Evolutionary conservation across 2,888 invertebrate species (phyloP).

Genomic region (Melieria picta): DNA sequence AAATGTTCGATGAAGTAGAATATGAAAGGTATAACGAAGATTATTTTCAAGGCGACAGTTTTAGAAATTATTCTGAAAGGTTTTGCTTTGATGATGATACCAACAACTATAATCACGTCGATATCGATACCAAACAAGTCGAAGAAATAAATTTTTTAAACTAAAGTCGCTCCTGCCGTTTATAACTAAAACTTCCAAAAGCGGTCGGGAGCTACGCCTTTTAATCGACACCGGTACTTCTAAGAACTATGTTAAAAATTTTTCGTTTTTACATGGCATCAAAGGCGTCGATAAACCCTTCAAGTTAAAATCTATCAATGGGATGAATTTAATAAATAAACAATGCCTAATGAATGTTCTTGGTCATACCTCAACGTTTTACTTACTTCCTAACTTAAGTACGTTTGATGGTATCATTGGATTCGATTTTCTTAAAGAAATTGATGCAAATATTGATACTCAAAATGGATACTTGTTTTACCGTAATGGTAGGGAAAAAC

Average conservation of each 20-base stretch:
- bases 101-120: not conserved
- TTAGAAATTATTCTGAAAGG: not conserved
- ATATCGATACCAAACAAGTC: not conserved
- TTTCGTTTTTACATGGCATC: slow-evolving; percentile 9
- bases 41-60: not conserved
- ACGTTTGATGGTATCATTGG: slow-evolving; percentile 11
- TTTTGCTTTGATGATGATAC: not conserved
- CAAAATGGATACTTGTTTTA: slow-evolving; percentile 24
- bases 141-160: not conserved
- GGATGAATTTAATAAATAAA: not conserved
- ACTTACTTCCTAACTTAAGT: slow-evolving; percentile 30
- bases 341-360: not conserved
- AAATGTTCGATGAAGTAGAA: not conserved
- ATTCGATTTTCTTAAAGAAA: not conserved
- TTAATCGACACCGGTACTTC: slow-evolving; percentile 33
- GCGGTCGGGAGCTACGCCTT: slow-evolving; percentile 21
- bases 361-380: slow-evolving; percentile 24
- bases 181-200: not conserved
- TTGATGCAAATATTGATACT: slow-evolving; percentile 28
- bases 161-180: not conserved
- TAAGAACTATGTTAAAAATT: slow-evolving; percentile 36
- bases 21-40: too few relatives aligned
- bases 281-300: slow-evolving; percentile 27
- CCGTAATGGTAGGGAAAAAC: slow-evolving; percentile 7
- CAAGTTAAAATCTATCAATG: not conserved